Evolutionary conservation across 2,797 vertebrate species (phyloP).

Genomic region (Paguma larvata): DNA sequence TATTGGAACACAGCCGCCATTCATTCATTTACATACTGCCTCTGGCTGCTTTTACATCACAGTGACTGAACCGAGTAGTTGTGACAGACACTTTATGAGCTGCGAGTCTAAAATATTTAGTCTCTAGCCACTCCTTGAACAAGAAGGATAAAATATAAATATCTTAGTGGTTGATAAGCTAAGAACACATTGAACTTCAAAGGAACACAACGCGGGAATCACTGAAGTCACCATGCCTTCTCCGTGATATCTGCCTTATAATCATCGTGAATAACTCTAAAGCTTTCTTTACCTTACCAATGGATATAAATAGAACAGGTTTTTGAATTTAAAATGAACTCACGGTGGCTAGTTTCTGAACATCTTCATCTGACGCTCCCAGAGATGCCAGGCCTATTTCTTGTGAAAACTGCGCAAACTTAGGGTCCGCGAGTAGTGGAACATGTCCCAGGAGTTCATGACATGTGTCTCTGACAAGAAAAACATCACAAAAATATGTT

Average conservation of each 20-base stretch:
- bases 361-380: constrained; percentile 96
- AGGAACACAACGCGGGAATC: not conserved
- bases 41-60: not conserved
- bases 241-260: not conserved
- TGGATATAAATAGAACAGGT: not conserved
- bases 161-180: not conserved
- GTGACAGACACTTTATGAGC: not conserved
- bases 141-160: constrained; percentile 24
- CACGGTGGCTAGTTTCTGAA: constrained; percentile 98
- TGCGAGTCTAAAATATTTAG: constrained; percentile 11
- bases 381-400: constrained; percentile 97
- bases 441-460: constrained; percentile 98
- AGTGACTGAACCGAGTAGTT: not conserved
- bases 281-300: not conserved
- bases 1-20: not conserved
- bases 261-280: not conserved
- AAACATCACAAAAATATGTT: constrained; percentile 73
- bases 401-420: constrained; percentile 98
- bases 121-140: not conserved
- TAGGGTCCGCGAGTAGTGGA: constrained; percentile 96
- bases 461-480: constrained; percentile 94
- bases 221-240: not conserved
- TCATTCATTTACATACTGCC: not conserved
- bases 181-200: not conserved
- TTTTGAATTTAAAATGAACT: constrained; percentile 85